These are phyloP conservation scores for Pipa parva DNA, from an alignment of 2,113 vertebrate species.

Conservation along the genomic window DNA sequence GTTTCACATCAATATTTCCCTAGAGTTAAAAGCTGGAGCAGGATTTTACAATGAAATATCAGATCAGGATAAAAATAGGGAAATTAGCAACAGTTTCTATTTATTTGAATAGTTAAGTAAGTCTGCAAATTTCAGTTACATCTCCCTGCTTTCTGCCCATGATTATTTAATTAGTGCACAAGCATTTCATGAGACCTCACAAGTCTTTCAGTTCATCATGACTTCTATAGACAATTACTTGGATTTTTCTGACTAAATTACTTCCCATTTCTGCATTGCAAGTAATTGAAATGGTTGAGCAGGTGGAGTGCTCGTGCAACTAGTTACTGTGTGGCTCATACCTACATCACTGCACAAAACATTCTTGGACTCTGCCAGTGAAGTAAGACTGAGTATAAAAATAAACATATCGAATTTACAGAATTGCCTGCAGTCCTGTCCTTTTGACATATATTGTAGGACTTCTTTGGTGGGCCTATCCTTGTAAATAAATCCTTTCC, in stretches of 20 bases:
- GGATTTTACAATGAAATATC: slow-evolving; percentile 21
- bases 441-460: not conserved
- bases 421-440: slow-evolving; percentile 10
- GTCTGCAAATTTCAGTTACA: slow-evolving; percentile 6
- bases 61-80: slow-evolving; percentile 31
- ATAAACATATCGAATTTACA: slow-evolving; percentile 24
- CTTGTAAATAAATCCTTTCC: too few species aligned
- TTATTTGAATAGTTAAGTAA: slow-evolving; percentile 36
- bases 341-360: slow-evolving; percentile 15
- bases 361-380: slow-evolving; percentile 14
- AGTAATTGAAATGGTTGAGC: slow-evolving; percentile 16
- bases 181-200: slow-evolving; percentile 38
- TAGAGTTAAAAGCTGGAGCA: slow-evolving; percentile 29
- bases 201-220: slow-evolving; percentile 32
- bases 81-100: slow-evolving; percentile 38
- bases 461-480: too few species aligned
- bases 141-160: slow-evolving; percentile 26
- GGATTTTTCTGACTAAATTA: slow-evolving; percentile 6
- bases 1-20: slow-evolving; percentile 37
- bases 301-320: slow-evolving; percentile 30
- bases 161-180: slow-evolving; percentile 37
- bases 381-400: slow-evolving; percentile 12
- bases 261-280: slow-evolving; percentile 13
- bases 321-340: slow-evolving; percentile 18
- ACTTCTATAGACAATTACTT: slow-evolving; percentile 20